Conservation (phyloP, 2,113 vertebrate genomes). For the Amblyornis subalaris region DNA sequence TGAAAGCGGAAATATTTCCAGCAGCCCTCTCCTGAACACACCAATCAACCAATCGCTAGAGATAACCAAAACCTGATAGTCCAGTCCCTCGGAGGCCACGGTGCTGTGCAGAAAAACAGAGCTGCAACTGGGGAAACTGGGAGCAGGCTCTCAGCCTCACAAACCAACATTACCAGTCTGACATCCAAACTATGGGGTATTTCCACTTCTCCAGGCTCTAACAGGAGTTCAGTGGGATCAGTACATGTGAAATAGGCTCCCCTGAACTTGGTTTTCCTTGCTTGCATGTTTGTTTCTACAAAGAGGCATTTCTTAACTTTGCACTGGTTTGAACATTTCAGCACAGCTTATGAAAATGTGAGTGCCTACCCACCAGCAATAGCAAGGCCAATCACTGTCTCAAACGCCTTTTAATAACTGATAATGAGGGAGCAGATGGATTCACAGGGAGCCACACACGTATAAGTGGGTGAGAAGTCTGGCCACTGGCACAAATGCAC, state of each 20-base stretch:
- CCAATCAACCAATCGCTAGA: not conserved
- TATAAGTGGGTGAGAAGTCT: not conserved
- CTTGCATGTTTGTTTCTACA: not conserved
- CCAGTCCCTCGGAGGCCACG: not conserved
- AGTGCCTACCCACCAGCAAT: not conserved
- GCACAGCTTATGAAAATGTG: not conserved
- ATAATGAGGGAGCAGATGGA: constrained; percentile 28
- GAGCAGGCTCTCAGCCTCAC: not conserved
- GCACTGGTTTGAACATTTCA: not conserved
- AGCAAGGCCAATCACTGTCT: not conserved
- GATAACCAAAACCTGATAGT: not conserved
- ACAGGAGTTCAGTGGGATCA: not conserved
- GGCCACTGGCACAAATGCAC: not conserved
- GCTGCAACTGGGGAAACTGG: not conserved
- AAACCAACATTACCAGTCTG: not conserved
- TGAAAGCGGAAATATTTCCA: not conserved
- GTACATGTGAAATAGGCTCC: accelerated
- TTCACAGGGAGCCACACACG: not conserved
- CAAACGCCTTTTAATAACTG: not conserved
- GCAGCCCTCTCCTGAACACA: not conserved
- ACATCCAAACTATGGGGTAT: not conserved
- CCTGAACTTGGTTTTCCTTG: not conserved
- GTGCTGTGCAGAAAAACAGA: not conserved
- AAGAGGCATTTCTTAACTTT: not conserved
- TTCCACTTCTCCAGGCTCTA: not conserved